Conservation (phyloP, 1,140 invertebrate genomes). For the Rhopalosiphum padi region DNA sequence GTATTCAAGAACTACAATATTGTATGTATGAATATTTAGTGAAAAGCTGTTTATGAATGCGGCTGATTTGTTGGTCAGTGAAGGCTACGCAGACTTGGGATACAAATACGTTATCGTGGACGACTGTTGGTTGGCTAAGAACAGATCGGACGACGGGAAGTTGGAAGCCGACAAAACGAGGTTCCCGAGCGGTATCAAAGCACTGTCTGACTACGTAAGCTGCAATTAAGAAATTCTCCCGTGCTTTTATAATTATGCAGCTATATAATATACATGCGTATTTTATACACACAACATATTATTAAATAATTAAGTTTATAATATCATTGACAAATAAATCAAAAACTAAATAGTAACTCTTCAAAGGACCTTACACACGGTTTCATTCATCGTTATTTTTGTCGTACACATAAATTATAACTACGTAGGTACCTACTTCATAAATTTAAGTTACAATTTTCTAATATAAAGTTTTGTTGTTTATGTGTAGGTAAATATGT, state of each 20-base stretch:
- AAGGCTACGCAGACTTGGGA: constrained; percentile 69
- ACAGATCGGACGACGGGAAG: constrained; percentile 65
- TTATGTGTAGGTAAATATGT: too few species aligned
- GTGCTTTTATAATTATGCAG: background rate
- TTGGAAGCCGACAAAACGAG: constrained; percentile 67
- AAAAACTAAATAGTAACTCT: too few species aligned
- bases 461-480: too few species aligned
- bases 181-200: constrained; percentile 71
- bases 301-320: background rate
- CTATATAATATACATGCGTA: background rate
- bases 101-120: constrained; percentile 71
- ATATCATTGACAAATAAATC: too few species aligned
- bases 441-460: too few species aligned
- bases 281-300: background rate
- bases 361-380: too few species aligned
- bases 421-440: too few species aligned
- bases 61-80: constrained; percentile 67
- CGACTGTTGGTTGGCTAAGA: constrained; percentile 70
- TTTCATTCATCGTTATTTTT: too few species aligned
- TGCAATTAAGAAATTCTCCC: background rate
- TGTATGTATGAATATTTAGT: constrained; percentile 62
- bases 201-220: constrained; percentile 70
- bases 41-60: constrained; percentile 68
- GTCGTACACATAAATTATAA: too few species aligned
- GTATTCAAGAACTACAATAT: background rate